phyloP scores from a whole-genome alignment of 2,113 vertebrate species.

The Miniopterus natalensis region DNA sequence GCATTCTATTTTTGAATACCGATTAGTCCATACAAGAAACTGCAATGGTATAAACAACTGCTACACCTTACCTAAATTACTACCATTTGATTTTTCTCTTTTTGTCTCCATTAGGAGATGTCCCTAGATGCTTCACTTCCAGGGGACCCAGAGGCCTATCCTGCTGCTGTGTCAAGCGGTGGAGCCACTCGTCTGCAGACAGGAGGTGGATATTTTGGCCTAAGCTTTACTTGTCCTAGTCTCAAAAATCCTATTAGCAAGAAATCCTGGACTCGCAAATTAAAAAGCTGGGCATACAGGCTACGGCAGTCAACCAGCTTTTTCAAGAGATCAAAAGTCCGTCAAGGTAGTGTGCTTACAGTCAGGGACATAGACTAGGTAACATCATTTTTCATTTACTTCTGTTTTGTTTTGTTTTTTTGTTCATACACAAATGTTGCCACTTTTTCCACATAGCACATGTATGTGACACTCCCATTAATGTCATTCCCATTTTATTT shows the following conservation, averaged over 20 bases:
- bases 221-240: conserved; percentile 99
- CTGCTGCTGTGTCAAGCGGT: conserved; percentile 85
- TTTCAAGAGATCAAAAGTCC: conserved; percentile 96
- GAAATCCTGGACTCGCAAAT: conserved; percentile 98
- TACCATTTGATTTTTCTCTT: conserved; percentile 70
- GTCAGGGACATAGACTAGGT: conserved; percentile 89
- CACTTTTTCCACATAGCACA: conserved; percentile 71
- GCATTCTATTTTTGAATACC: conserved; percentile 26
- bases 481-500: conserved; percentile 77
- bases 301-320: conserved; percentile 96
- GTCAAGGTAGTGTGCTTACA: conserved; percentile 95
- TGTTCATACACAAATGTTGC: conserved; percentile 71
- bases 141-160: conserved; percentile 89
- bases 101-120: conserved; percentile 90
- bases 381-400: conserved; percentile 87
- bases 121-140: conserved; percentile 90
- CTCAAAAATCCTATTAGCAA: conserved; percentile 98
- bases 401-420: conserved; percentile 70
- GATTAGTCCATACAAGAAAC: conserved; percentile 43
- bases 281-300: conserved; percentile 98
- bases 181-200: conserved; percentile 93
- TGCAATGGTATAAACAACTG: neutral
- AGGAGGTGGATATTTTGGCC: conserved; percentile 99
- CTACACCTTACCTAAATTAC: conserved; percentile 25
- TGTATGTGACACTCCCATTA: conserved; percentile 73